Evolutionary conservation across 2,113 vertebrate species (phyloP).

Genomic region (Malurus alboscapulatus): DNA sequence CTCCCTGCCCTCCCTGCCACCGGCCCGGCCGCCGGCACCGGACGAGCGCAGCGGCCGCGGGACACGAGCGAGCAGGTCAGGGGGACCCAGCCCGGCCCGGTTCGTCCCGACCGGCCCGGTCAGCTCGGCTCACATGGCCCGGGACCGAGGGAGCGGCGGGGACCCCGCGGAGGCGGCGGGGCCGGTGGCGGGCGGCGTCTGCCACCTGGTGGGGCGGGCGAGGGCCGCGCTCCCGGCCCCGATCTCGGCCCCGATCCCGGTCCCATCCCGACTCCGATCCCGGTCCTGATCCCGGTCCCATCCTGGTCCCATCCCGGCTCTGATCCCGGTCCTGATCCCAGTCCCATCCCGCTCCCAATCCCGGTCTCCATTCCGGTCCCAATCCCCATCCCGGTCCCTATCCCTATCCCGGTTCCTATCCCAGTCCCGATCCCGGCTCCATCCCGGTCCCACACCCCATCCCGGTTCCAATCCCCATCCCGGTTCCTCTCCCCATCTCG

Average conservation of each 20-base stretch:
- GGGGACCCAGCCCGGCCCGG: neutral
- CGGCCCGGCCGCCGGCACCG: neutral
- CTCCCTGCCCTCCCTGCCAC: neutral
- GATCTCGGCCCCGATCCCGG: fast-evolving
- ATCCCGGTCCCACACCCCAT: too few relatives aligned
- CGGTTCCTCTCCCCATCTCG: too few relatives aligned
- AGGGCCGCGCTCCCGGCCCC: neutral
- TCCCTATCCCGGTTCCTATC: too few relatives aligned
- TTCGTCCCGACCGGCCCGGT: neutral
- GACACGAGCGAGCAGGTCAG: neutral
- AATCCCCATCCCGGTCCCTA: too few relatives aligned
- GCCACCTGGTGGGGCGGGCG: neutral
- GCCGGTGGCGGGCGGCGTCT: neutral
- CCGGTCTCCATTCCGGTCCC: too few relatives aligned
- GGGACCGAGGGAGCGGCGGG: neutral
- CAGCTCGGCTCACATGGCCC: neutral
- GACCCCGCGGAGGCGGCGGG: neutral
- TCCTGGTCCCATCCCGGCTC: too few relatives aligned
- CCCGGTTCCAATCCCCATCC: too few relatives aligned
- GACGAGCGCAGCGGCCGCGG: neutral
- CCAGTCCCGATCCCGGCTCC: too few relatives aligned
- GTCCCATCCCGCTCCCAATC: too few relatives aligned
- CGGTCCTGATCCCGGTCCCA: too few relatives aligned
- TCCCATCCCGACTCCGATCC: too few relatives aligned
- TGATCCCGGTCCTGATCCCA: neutral